These are phyloP conservation scores for Cheilosia vernalis DNA, from an alignment of 2,888 invertebrate genomes.

Conservation along the genomic window DNA sequence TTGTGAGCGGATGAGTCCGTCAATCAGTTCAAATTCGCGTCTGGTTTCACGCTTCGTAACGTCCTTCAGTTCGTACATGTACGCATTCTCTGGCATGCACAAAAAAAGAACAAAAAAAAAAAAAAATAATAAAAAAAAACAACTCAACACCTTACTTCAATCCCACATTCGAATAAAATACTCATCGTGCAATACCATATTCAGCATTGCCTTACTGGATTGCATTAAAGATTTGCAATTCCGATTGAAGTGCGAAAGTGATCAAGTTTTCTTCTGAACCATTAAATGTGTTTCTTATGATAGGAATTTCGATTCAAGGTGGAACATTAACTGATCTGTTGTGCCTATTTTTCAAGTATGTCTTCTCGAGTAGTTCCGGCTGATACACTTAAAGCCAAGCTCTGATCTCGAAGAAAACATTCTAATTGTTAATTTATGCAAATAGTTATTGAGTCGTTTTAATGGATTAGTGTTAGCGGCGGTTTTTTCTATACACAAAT, in stretches of 20 bases:
- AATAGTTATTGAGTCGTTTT: constrained; percentile 14
- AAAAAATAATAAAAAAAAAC: neutral
- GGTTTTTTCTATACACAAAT: neutral
- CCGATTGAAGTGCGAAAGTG: constrained; percentile 37
- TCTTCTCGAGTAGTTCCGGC: constrained; percentile 33
- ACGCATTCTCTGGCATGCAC: constrained; percentile 12
- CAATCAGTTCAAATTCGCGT: constrained; percentile 43
- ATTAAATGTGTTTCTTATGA: constrained; percentile 11
- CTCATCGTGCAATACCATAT: constrained; percentile 4
- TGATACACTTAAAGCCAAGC: constrained; percentile 23
- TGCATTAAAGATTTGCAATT: constrained; percentile 9
- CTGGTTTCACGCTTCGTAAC: constrained; percentile 61
- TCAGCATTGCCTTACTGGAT: constrained; percentile 7
- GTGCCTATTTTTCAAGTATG: constrained; percentile 10
- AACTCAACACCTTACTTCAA: neutral
- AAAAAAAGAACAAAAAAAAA: neutral
- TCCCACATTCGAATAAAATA: constrained; percentile 3
- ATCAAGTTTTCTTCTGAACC: constrained; percentile 16
- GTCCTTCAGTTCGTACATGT: constrained; percentile 23
- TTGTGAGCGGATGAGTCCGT: constrained; percentile 57
- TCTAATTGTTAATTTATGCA: constrained; percentile 31
- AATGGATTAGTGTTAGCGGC: neutral
- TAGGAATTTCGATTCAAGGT: constrained; percentile 33
- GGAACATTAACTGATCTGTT: constrained; percentile 2
- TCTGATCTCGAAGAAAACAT: constrained; percentile 17